Conservation (phyloP, 1,140 invertebrate genomes). For the Dolichoris vasculosae region DNA sequence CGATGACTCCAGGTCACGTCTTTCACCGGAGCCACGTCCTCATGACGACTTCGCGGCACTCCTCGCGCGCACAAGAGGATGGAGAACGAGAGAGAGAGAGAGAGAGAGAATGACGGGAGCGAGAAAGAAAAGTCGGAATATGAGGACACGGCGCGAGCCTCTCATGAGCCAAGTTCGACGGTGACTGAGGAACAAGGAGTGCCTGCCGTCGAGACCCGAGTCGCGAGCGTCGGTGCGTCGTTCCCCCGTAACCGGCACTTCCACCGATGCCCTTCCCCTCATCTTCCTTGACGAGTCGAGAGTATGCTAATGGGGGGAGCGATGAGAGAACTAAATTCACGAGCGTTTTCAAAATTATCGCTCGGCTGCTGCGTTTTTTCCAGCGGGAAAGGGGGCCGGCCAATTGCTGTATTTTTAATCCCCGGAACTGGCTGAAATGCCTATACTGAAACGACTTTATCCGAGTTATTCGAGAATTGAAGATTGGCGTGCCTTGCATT, state of each 20-base stretch:
- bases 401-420: not conserved
- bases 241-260: not conserved
- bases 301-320: not conserved
- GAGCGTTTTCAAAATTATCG: not conserved
- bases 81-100: too few species aligned
- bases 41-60: not conserved
- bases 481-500: too few species aligned
- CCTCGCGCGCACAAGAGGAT: not conserved
- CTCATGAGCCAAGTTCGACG: slow-evolving; percentile 25
- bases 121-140: not conserved
- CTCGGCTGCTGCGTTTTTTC: not conserved
- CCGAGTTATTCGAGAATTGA: too few species aligned
- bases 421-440: too few species aligned
- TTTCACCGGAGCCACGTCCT: not conserved
- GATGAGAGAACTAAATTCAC: not conserved
- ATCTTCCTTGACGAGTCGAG: not conserved
- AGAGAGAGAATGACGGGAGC: too few species aligned
- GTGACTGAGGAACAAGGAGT: slow-evolving; percentile 14
- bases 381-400: too few species aligned
- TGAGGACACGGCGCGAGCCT: not conserved
- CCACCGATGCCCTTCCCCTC: not conserved
- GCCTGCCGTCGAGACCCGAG: not conserved
- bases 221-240: not conserved
- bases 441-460: too few species aligned
- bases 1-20: not conserved